Evolutionary conservation across 2,113 vertebrate genomes (phyloP).

Genomic region (Xiphophorus couchianus): DNA sequence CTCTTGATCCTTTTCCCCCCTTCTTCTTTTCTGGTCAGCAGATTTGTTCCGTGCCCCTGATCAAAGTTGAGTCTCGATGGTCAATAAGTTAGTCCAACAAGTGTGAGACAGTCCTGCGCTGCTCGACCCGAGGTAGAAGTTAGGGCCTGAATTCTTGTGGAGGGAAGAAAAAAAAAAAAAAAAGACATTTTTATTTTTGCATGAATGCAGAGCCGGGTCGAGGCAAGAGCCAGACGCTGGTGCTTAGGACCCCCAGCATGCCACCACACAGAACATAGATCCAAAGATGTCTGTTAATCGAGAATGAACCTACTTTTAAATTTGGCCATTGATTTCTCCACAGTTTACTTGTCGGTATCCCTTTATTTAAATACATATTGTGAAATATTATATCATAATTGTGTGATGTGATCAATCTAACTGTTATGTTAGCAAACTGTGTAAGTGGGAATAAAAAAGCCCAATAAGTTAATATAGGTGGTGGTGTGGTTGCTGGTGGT

Average conservation of each 20-base stretch:
- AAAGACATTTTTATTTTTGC: neutral
- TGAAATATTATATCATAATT: neutral
- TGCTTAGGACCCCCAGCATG: neutral
- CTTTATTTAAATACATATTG: too few relatives aligned
- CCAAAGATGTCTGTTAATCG: neutral
- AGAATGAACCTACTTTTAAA: too few relatives aligned
- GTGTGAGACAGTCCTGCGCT: constrained; percentile 53
- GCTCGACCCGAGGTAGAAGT: constrained; percentile 66
- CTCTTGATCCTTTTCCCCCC: constrained; percentile 53
- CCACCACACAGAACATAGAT: neutral
- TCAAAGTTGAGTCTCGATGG: constrained; percentile 72
- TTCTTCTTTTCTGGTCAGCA: constrained; percentile 51
- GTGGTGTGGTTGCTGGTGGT: neutral
- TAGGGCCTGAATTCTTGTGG: constrained; percentile 25
- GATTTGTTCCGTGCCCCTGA: constrained; percentile 74
- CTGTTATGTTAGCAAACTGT: neutral
- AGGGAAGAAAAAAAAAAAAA: neutral
- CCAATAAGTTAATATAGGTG: neutral
- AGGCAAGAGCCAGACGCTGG: neutral
- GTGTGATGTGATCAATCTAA: neutral
- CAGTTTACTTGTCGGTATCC: neutral
- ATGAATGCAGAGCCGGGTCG: neutral
- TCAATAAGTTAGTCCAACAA: constrained; percentile 70
- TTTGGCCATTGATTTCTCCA: too few relatives aligned
- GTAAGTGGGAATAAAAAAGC: neutral